These are phyloP conservation scores for Mythimna loreyi DNA, from an alignment of 2,888 invertebrate species.

Conservation along the genomic window DNA sequence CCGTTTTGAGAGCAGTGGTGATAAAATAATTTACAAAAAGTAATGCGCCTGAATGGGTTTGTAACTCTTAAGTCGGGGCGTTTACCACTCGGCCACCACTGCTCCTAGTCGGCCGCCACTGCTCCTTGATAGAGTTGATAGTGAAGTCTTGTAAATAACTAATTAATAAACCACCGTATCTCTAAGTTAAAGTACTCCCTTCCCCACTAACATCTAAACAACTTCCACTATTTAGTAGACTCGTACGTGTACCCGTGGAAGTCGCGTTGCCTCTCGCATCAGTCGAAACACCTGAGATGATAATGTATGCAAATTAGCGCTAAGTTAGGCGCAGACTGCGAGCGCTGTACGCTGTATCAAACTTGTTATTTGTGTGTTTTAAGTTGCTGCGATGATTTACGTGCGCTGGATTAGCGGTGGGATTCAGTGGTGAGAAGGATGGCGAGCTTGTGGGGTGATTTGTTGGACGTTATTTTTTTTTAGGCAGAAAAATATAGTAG, in stretches of 20 bases:
- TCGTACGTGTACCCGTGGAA: conserved; percentile 15
- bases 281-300: conserved; percentile 85
- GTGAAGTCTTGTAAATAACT: too few species aligned
- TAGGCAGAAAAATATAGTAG: too few species aligned
- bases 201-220: neutral
- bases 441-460: conserved; percentile 45
- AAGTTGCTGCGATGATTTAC: conserved; percentile 81
- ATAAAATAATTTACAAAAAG: too few species aligned
- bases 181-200: neutral
- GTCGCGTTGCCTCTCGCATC: conserved; percentile 45
- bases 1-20: too few species aligned
- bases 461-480: neutral
- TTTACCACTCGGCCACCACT: too few species aligned
- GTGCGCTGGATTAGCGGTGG: conserved; percentile 72
- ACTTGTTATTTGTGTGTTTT: conserved; percentile 88
- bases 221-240: conserved; percentile 8
- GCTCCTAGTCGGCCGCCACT: too few species aligned
- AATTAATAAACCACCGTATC: neutral
- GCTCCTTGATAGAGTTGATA: too few species aligned
- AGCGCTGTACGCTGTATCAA: conserved; percentile 88
- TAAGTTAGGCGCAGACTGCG: conserved; percentile 81
- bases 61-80: too few species aligned
- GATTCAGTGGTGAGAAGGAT: conserved; percentile 61
- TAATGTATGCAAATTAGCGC: conserved; percentile 90
- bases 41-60: too few species aligned